Evolutionary conservation across 2,113 vertebrate genomes (phyloP), one percentile per base, ranked within the genome.

Genomic region (Eulacestoma nigropectus): DNA sequence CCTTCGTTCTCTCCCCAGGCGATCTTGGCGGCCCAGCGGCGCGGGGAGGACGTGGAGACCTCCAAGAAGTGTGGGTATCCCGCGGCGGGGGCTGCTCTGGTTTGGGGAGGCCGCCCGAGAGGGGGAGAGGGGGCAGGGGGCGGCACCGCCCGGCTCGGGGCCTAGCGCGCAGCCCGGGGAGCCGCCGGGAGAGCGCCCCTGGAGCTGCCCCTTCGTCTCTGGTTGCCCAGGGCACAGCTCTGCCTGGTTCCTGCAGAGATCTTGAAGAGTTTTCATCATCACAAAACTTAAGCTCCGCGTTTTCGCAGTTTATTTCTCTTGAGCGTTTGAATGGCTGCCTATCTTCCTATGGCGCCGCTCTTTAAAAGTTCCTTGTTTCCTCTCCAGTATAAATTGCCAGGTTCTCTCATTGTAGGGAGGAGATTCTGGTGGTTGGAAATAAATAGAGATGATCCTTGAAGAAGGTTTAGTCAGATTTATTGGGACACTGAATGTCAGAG

Each of bases 41-140:
- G 95, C 47, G 95, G 95, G 19, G 95, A 95, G 89, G 95, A 96
- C 52, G 95, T 96, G 75, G 94, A 95, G 53, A 95, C 94, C 44
- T 95, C 95, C 57, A 96, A 96, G 86, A 96, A 96, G 83, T 95
- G 95, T 96, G 75, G 44, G 95, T 95, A 79, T 39, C 33, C 50
- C 7, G 27, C 10, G 18, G 9, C 4, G 8, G 17, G 32, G 7
- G 7, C 2, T 13, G 41, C 21, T 9, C 8, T 27, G 63, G 32
- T 13, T 2, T 11, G 37, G 11, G 32, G 60, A 42, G 72, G 44
- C 15, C 9, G 68, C 19, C 42, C 3, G 68, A 10, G 18, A 1
- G 7, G 35, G 37, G 44, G 22, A 33, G 25, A 5, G 39, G n/a
- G 20, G 39, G 16, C 29, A 3, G 37, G 23, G 19, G n/a, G 65